phyloP scores from a whole-genome alignment of 2,113 vertebrate species.

The Sporophila hypoxantha region DNA sequence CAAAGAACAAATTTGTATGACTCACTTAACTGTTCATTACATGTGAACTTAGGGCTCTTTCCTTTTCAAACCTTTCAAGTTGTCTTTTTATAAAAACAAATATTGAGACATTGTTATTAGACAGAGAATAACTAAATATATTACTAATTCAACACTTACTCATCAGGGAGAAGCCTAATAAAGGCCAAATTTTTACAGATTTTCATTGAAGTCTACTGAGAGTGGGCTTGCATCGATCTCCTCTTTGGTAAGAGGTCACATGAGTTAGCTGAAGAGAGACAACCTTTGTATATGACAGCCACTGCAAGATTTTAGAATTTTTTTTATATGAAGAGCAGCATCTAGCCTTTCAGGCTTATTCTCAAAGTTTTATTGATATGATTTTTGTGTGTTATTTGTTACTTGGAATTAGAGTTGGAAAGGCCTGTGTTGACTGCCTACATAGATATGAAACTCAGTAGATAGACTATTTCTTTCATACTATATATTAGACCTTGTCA shows the following conservation, averaged over 20 bases:
- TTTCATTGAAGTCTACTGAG: not conserved
- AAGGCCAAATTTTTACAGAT: not conserved
- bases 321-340: not conserved
- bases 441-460: not conserved
- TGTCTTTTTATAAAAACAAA: constrained; percentile 70
- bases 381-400: not conserved
- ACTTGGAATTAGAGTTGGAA: not conserved
- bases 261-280: not conserved
- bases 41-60: constrained; percentile 53
- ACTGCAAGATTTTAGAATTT: not conserved
- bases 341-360: not conserved
- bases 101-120: constrained; percentile 73
- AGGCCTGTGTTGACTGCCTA: not conserved
- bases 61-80: constrained; percentile 60
- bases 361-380: not conserved
- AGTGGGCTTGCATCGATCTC: not conserved
- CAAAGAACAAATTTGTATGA: constrained; percentile 59
- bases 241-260: not conserved
- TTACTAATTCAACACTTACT: constrained; percentile 56
- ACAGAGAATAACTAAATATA: constrained; percentile 61
- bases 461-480: not conserved
- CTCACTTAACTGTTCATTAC: constrained; percentile 67
- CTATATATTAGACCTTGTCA: not conserved
- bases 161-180: constrained; percentile 29
- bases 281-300: not conserved